These are phyloP conservation scores for Pseudochirops cupreus DNA, from an alignment of 2,797 vertebrate genomes.

Conservation along the genomic window DNA sequence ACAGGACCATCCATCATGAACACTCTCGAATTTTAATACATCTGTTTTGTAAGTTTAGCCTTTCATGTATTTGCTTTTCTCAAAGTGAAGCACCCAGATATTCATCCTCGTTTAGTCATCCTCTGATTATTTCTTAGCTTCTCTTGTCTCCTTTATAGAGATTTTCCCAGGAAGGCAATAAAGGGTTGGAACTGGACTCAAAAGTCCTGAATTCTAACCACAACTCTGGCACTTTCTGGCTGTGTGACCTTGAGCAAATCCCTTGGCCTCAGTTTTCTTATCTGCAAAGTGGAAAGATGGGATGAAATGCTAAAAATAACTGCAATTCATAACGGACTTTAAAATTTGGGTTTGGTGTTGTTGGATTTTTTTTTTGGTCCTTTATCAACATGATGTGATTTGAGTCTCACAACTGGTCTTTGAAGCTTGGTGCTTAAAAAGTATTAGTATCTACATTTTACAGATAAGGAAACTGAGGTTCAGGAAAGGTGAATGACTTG, in stretches of 20 bases:
- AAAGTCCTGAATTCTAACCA: not conserved
- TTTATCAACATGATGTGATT: not conserved
- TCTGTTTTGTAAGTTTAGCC: conserved; percentile 32
- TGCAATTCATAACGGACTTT: not conserved
- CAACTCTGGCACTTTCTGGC: not conserved
- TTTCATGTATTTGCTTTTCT: conserved; percentile 34
- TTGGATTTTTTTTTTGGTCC: no score
- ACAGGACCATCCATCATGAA: conserved; percentile 15
- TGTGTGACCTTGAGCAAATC: not conserved
- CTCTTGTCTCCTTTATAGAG: no score
- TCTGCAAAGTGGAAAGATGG: not conserved
- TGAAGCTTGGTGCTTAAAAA: not conserved
- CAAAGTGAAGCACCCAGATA: not conserved
- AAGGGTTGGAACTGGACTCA: not conserved
- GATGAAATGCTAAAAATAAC: not conserved
- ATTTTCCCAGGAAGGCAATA: no score
- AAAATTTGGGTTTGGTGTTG: not conserved
- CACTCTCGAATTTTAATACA: conserved; percentile 15
- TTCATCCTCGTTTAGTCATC: not conserved
- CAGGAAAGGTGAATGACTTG: no score
- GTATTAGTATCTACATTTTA: no score
- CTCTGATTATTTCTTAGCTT: not conserved
- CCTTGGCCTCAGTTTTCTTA: not conserved
- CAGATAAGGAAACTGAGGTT: not conserved
- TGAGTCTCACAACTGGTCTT: not conserved